Base-by-base conservation (phyloP, 2,113 vertebrate species). In the Hucho hucho region DNA sequence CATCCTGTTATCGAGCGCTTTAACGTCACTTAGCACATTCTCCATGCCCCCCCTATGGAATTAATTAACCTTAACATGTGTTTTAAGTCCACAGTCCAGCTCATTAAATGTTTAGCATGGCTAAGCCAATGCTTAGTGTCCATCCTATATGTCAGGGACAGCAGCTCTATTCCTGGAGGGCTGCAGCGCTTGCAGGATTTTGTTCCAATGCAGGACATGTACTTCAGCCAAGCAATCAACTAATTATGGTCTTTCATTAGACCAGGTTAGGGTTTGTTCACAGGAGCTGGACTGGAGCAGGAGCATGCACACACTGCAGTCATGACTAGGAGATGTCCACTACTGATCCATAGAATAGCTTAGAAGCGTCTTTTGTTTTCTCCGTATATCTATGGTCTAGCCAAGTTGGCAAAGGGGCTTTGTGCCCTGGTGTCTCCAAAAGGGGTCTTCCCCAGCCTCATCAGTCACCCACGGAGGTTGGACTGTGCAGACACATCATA, bases 11-110 rank as follows among this genome's bases (percentile, higher is more conserved):
- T 79, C 46, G 72, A 87, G 82, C 43, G 75, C 72, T 73, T 83
- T 83, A 79, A n/a, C 70, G 68, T 80, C 79, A 86, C 76, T 86
- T 82, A 70, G 72, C 83, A 81, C 78, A 78, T 80, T 72, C 76
- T 75, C 81, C 58, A 59, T 69, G 67, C 69, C 74, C 68, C 71
- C 72, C 71, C n/a, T 76, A 37, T 82, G 78, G 77, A 81, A 82
- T 80, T 87, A 76, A 84, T 86, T 75, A 49, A 28, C 77, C 32
- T 82, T 75, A 81, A 67, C 65, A 18, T 25, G 3, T 63, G 79
- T 69, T 14, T 11, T 75, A 70, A 58, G 25, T 1, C 5, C 29
- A 43, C 28, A 43, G 58, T 26, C 68, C 70, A 7, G 5, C 20
- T 2, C 12, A 83, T 82, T 58, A 78, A 78, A 76, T 64, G 76